Evolutionary conservation across 2,113 vertebrate species (phyloP).

Genomic region (Oryzias curvinotus): DNA sequence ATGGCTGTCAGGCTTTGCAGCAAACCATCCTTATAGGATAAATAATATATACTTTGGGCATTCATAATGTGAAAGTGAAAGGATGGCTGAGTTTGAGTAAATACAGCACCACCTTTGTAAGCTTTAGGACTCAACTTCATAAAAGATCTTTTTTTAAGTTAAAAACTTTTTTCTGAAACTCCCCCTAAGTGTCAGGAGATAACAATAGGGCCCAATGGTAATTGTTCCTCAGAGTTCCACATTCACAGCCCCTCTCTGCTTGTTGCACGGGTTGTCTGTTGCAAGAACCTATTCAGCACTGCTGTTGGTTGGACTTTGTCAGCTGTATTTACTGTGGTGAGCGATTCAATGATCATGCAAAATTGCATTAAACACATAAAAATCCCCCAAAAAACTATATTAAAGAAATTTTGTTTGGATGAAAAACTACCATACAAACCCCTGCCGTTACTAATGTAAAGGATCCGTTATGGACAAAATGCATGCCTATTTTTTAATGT

Average conservation of each 20-base stretch:
- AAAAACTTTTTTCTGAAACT: neutral
- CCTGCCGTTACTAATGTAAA: too few relatives aligned
- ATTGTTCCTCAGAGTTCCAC: neutral
- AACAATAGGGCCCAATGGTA: neutral
- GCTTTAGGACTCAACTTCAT: too few relatives aligned
- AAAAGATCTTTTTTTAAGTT: too few relatives aligned
- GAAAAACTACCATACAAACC: too few relatives aligned
- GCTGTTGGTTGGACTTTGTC: neutral
- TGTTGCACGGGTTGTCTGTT: neutral
- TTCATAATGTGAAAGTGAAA: neutral
- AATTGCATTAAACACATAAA: neutral
- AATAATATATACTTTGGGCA: neutral
- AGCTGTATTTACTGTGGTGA: neutral
- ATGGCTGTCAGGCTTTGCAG: slow-evolving; percentile 10
- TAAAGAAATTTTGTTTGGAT: too few relatives aligned
- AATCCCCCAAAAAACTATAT: too few relatives aligned
- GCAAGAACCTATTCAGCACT: neutral
- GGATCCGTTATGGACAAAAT: too few relatives aligned
- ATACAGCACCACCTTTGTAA: neutral
- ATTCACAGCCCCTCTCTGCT: neutral
- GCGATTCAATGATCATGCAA: neutral
- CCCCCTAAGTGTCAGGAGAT: too few relatives aligned
- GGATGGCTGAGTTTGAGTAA: neutral
- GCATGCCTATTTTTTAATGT: too few relatives aligned
- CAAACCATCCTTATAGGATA: neutral